Evolutionary conservation across 2,113 vertebrate species (phyloP), one percentile per base, ranked within the genome.

Genomic region (Haplochromis vanheusdeni): DNA sequence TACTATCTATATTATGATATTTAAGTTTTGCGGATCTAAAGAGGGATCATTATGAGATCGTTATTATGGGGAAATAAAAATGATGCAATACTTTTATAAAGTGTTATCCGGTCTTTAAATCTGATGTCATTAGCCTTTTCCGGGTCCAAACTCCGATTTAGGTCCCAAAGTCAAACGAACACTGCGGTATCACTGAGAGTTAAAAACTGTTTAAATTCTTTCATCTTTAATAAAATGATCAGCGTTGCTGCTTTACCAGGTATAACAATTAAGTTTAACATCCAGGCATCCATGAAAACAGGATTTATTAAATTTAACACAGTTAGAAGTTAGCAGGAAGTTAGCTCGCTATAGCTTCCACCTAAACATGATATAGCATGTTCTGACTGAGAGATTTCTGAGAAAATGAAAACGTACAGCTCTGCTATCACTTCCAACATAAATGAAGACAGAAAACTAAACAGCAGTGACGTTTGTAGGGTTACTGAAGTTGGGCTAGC

Each of bases 381-480:
- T 55, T 13, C 3, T 13, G 6, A 23, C 21, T 54, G 52, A 23
- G 6, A 7, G 52, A 3, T 55, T 55, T 55, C 10, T 21, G n/a
- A 54, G 0, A 21, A 2, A 23, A 3, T 12, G 0, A 0, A 52
- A 54, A 54, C 1, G 1, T 52, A 1, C 19, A 10, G 49, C 45
- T 47, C 14, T 47, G 45, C 0, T 47, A 2, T 7, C 45, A 47
- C 45, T 47, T 47, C 45, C 14, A 7, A 47, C 45, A 47, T 47
- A 4, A 47, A 47, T 47, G 6, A 47, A 47, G 45, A 47, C 14
- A 7, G 42, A 45, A 47, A 47, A 47, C 45, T 47, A 16, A 47
- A 2, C 14, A 47, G 6, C 14, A 47, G 14, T 17, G 45, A 47
- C 2, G 6, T 47, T 47, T 47, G 45, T 47, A 47, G 6, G 45